Conservation (phyloP, 2,888 invertebrate species). For the Miltochrista miniata region DNA sequence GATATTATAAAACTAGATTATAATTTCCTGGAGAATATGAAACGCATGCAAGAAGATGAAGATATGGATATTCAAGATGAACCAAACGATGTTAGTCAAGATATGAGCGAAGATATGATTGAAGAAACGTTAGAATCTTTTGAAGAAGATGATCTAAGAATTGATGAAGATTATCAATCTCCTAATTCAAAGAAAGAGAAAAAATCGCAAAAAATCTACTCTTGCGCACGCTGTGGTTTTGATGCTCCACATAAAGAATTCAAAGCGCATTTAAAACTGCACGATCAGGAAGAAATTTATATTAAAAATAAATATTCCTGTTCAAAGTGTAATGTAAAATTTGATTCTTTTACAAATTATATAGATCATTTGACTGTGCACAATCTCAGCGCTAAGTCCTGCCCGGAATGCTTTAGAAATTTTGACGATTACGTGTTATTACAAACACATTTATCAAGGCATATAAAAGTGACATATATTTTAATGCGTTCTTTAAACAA, state of each 20-base stretch:
- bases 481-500: slow-evolving; percentile 15
- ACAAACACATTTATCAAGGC: slow-evolving; percentile 29
- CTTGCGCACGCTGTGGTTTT: slow-evolving; percentile 32
- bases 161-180: not conserved
- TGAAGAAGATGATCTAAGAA: not conserved
- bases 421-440: not conserved
- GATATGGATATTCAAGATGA: not conserved
- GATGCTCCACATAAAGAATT: slow-evolving; percentile 21
- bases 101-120: not conserved
- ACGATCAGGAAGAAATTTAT: not conserved
- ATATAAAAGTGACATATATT: slow-evolving; percentile 34
- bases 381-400: slow-evolving; percentile 6
- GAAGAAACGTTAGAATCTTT: not conserved
- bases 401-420: slow-evolving; percentile 40
- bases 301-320: slow-evolving; percentile 20
- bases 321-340: slow-evolving; percentile 31
- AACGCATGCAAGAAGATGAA: not conserved
- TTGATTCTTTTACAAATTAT: slow-evolving; percentile 24
- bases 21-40: not conserved
- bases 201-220: slow-evolving; percentile 14
- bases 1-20: slow-evolving; percentile 25
- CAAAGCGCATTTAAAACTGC: slow-evolving; percentile 13
- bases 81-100: not conserved
- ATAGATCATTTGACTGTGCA: slow-evolving; percentile 43
- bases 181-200: rapidly evolving